Base-by-base conservation (phyloP, 2,888 invertebrate species). In the Eristalis intricaria region DNA sequence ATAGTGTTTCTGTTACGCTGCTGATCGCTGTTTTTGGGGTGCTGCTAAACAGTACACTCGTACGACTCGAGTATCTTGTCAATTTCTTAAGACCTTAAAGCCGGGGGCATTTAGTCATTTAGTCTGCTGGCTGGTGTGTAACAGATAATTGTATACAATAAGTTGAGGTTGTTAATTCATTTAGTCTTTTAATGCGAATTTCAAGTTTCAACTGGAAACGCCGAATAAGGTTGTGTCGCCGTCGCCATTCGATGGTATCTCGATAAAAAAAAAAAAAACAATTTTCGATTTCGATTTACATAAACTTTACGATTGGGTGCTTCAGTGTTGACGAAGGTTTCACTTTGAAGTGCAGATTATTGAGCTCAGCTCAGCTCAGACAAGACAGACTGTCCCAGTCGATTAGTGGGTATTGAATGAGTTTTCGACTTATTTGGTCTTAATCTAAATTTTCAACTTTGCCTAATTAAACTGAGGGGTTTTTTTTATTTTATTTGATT, bases 1-100 rank as follows among this genome's bases (percentile, higher is more conserved):
- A 64, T 64, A 64, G 35, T 64, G 69, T 69, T 69, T 69, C 32
- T 38, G 69, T 58, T 58, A 69, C 69, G 69, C 58, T 32, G 58
- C 58, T 32, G 58, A 2, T 32, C 35, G 26, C 69, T 69, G 10
- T 69, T 69, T 69, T 69, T 69, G 56, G 56, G 56, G 50, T 32
- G 32, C 32, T 32, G 10, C 11, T 50, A 11, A 35, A 35, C 15
- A 69, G 23, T 1, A 7, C 32, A 1, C 32, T 32, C 8, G 32
- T 32, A 32, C 32, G 32, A 32, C 7, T 32, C 8, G 32, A 32
- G 32, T 58, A 22, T 35, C 56, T 50, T 29, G 50, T 32, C 68
- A 32, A 19, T 66, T 26, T 43, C 66, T 66, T 66, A 40, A 68
- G 56, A 32, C 32, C 68, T 56, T 22, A 15, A 7, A 8, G 26